phyloP scores from a whole-genome alignment of 2,888 invertebrate genomes.

The Ellobium chinense region DNA sequence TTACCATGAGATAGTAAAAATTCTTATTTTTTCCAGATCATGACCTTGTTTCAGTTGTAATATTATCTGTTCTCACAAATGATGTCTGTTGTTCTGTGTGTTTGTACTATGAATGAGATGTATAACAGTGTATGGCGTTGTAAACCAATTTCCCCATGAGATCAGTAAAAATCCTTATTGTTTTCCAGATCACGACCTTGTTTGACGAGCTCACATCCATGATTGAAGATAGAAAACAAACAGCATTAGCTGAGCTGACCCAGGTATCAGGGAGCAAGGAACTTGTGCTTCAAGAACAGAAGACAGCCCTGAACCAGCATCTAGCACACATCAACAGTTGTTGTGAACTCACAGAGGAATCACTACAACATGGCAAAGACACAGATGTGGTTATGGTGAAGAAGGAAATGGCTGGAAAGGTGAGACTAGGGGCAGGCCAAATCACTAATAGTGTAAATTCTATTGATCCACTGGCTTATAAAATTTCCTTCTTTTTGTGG shows the following conservation, averaged over 20 bases:
- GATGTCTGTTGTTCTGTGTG: too few species aligned
- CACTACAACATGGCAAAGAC: slow-evolving; percentile 79
- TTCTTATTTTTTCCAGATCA: too few species aligned
- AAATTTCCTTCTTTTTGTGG: too few species aligned
- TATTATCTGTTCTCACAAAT: too few species aligned
- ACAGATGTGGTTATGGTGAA: slow-evolving; percentile 80
- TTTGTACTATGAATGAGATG: too few species aligned
- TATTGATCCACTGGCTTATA: too few species aligned
- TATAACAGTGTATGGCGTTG: too few species aligned
- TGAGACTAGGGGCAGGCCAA: slow-evolving; percentile 57
- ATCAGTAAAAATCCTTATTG: too few species aligned
- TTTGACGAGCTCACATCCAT: slow-evolving; percentile 75
- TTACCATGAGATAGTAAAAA: too few species aligned
- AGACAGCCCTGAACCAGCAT: slow-evolving; percentile 76
- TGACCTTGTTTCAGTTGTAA: too few species aligned
- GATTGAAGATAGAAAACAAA: slow-evolving; percentile 74
- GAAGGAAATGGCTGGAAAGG: slow-evolving; percentile 80
- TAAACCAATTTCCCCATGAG: too few species aligned
- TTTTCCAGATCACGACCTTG: slow-evolving; percentile 66
- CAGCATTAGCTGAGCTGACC: slow-evolving; percentile 75
- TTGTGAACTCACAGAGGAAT: slow-evolving; percentile 80
- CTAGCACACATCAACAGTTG: slow-evolving; percentile 78
- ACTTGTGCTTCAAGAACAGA: slow-evolving; percentile 75
- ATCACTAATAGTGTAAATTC: too few species aligned
- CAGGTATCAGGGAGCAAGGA: slow-evolving; percentile 74